Evolutionary conservation across 1,140 invertebrate species (phyloP), one percentile per base, ranked within the genome.

Genomic region (Eupristina koningsbergeri): DNA sequence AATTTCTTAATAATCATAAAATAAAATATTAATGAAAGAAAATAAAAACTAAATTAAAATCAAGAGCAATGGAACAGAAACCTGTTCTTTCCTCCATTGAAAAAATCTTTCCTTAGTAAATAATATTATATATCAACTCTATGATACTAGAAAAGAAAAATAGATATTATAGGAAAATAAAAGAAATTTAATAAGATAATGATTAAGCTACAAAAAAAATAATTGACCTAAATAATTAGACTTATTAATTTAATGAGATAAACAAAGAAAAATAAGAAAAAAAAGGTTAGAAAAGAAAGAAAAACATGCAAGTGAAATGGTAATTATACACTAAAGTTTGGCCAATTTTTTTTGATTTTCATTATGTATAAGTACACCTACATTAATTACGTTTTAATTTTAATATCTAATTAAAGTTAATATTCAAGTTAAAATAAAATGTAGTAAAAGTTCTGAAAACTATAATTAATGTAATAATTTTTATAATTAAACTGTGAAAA

Each of bases 1-100:
- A 83, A 64, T 84, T 84, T 63, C 86, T 86, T 86, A 85, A 86
- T 87, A 86, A 86, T 84, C 80, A 47, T 39, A 22, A 26, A 9
- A 58, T 3, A 26, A 58, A 58, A 58, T 3, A 3, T 13, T 58
- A 26, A 58, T 26, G 13, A 3, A 58, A 58, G 9, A 58, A 58
- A 80, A 31, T 47, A 34, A 1, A 29, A 75, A 41, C 7, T 22
- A 19, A 75, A 50, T 11, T 36, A 31, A 61, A 34, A 34, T 34
- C 6, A 61, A 76, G 31, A 34, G 19, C 15, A n/a, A 34, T 1
- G 31, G 74, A 31, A n/a, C 0, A 36, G 73, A 75, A 47, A 75
- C 8, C 41, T 53, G 41, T 50, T 31, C n/a, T 75, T 19, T 1
- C 75, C 58, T 17, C 9, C 9, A 19, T 29, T 13, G 45, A 29